Conservation (phyloP, 2,113 vertebrate species). For the Sorex fumeus region DNA sequence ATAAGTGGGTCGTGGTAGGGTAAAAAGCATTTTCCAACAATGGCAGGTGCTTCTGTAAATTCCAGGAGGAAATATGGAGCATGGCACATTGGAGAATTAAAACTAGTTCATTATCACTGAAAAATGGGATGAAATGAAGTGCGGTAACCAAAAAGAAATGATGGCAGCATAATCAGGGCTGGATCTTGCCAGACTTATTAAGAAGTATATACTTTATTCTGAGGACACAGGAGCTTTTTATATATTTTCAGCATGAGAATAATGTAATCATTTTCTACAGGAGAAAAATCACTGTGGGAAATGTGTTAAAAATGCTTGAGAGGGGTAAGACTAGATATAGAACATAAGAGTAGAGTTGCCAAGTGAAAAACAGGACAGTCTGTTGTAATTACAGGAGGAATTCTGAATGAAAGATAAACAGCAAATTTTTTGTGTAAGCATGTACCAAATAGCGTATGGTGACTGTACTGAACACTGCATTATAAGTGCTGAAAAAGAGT, state of each 20-base stretch:
- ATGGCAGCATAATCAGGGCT: conserved; percentile 5
- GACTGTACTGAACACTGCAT: background rate
- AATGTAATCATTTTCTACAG: background rate
- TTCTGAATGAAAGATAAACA: conserved; percentile 18
- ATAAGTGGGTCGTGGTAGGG: background rate
- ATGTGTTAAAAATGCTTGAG: background rate
- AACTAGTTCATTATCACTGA: conserved; percentile 39
- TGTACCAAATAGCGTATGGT: background rate
- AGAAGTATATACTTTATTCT: conserved; percentile 34
- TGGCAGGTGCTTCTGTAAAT: conserved; percentile 8
- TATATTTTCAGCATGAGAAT: conserved; percentile 24
- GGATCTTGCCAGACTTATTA: background rate
- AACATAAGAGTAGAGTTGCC: background rate
- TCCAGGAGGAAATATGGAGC: conserved; percentile 17
- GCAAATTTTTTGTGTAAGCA: background rate
- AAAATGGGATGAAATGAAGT: background rate
- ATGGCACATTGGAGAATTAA: background rate
- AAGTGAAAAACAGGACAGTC: background rate
- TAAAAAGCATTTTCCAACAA: background rate
- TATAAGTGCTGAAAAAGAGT: background rate
- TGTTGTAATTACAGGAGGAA: conserved; percentile 13
- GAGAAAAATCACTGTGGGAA: conserved; percentile 24
- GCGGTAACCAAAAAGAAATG: background rate
- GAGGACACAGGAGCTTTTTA: background rate
- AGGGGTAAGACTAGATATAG: background rate